These are phyloP conservation scores for Drosophila seclusa DNA, from an alignment of 2,888 invertebrate species.

Conservation along the genomic window DNA sequence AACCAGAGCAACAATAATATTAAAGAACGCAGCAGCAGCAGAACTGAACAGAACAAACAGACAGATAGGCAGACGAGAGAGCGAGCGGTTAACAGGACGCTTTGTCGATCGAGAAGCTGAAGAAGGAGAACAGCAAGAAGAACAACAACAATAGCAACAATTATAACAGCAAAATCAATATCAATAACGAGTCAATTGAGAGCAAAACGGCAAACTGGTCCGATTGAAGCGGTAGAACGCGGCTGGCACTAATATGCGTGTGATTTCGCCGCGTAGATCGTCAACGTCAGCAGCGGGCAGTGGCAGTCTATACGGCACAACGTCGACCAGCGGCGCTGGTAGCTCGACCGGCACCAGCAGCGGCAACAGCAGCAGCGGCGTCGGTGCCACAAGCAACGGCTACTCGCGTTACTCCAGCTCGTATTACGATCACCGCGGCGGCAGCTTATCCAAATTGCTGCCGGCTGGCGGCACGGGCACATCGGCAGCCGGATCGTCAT, in stretches of 20 bases:
- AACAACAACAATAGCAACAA: conserved; percentile 10
- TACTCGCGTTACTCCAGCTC: conserved; percentile 73
- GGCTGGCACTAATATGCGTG: conserved; percentile 85
- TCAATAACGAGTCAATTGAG: conserved; percentile 19
- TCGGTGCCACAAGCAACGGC: conserved; percentile 66
- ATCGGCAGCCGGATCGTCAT: conserved; percentile 26
- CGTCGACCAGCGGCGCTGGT: conserved; percentile 74
- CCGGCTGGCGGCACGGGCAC: conserved; percentile 45
- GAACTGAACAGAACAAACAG: conserved; percentile 1
- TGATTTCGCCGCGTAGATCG: conserved; percentile 85
- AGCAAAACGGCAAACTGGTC: conserved; percentile 57
- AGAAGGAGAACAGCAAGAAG: not conserved
- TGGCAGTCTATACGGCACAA: conserved; percentile 84
- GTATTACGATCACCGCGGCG: conserved; percentile 79
- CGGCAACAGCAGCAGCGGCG: conserved; percentile 39
- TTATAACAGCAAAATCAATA: conserved; percentile 5
- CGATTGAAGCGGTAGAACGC: conserved; percentile 62
- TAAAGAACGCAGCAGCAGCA: conserved; percentile 7
- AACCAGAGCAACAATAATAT: conserved; percentile 15
- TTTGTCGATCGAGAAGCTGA: conserved; percentile 1
- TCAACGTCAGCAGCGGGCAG: conserved; percentile 84
- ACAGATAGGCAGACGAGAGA: conserved; percentile 3
- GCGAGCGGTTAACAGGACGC: conserved; percentile 3
- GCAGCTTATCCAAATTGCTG: conserved; percentile 76
- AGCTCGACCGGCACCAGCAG: conserved; percentile 59